Evolutionary conservation across 2,113 vertebrate species (phyloP), one percentile per base, ranked within the genome.

Genomic region (Nerophis ophidion): DNA sequence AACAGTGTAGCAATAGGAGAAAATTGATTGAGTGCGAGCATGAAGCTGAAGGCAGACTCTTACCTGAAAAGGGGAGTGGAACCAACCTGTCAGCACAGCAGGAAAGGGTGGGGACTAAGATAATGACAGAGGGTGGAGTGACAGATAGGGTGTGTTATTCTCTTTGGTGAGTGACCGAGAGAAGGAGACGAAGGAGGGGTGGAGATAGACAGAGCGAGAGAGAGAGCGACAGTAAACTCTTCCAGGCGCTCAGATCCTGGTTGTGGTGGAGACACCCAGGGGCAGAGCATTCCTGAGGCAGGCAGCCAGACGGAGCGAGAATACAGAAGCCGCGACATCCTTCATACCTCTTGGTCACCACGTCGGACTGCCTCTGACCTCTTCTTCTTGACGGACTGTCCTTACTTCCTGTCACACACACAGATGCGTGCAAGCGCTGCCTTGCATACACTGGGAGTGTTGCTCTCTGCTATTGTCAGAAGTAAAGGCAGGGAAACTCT

Each of bases 241-340:
- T 66, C 79, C 67, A 77, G 68, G 71, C 83, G 73, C 57, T 83
- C 81, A 78, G 73, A 83, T 77, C 78, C 74, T 34, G 11, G 66
- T 71, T 81, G 74, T 63, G 70, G 76, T 57, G 74, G 85, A 72
- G 84, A 81, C 78, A 81, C 76, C 68, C 72, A 72, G 77, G 71
- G 84, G 83, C 83, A 80, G 77, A 76, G 72, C 86, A 86, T 90
- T 89, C 88, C 82, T 77, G 61, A 82, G 74, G 75, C 76, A 81
- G 74, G 66, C 51, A 59, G 75, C 50, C n/a, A 71, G 62, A 46
- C 61, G 63, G 73, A 58, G 53, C 52, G 69, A 60, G 10, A 7
- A 68, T 49, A 66, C 33, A 63, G 58, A 61, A 73, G 68, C 58
- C 48, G 65, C 56, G 44, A 58, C 72, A 72, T 71, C 66, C 66